Conservation (phyloP, 2,113 vertebrate species). For the Oreocharis arfaki region DNA sequence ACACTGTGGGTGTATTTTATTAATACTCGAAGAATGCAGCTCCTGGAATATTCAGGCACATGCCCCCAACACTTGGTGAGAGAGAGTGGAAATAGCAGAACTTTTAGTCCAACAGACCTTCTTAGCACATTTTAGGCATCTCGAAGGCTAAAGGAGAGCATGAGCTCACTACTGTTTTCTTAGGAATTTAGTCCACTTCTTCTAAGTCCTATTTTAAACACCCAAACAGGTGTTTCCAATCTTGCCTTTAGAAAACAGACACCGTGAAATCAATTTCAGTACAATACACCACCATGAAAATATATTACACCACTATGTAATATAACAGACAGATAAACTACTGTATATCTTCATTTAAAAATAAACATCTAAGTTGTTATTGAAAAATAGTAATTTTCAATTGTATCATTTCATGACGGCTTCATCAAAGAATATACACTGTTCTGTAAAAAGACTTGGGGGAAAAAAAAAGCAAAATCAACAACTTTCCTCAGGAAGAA, state of each 20-base stretch:
- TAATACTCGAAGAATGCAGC: fast-evolving
- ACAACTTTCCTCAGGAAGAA: not conserved
- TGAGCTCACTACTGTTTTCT: not conserved
- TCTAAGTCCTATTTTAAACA: not conserved
- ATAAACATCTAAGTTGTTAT: not conserved
- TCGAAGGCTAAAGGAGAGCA: not conserved
- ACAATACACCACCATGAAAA: not conserved
- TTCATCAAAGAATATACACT: not conserved
- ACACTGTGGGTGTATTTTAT: not conserved
- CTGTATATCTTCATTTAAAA: not conserved
- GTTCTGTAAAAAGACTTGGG: not conserved
- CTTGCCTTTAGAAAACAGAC: not conserved
- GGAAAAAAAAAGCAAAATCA: not conserved
- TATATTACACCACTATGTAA: not conserved
- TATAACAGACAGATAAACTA: not conserved
- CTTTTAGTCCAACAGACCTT: not conserved
- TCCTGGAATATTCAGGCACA: not conserved
- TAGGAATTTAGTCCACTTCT: not conserved
- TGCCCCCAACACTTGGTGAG: not conserved
- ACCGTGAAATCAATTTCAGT: constrained; percentile 4
- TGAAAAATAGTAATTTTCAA: not conserved
- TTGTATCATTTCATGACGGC: not conserved
- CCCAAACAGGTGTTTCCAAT: not conserved
- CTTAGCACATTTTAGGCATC: not conserved
- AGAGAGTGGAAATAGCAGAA: not conserved